These are phyloP conservation scores for Drosophila gaucha DNA, from an alignment of 2,888 invertebrate genomes.

Conservation along the genomic window DNA sequence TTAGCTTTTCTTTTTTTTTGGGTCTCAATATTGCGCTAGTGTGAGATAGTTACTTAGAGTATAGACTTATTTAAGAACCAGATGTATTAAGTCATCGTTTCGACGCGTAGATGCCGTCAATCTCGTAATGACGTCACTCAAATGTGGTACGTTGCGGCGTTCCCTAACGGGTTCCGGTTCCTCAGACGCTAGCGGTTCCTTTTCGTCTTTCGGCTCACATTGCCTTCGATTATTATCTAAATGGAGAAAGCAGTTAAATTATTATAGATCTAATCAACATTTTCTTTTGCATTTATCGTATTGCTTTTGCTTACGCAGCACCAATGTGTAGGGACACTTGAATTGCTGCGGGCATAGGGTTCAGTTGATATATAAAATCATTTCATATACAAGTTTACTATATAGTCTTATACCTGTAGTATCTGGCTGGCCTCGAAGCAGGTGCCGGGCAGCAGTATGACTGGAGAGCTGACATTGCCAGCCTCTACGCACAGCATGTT, in stretches of 20 bases:
- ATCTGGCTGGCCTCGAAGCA: conserved; percentile 97
- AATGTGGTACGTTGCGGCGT: conserved; percentile 75
- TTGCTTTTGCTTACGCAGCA: not conserved
- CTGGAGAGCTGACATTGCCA: conserved; percentile 94
- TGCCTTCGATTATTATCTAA: conserved; percentile 84
- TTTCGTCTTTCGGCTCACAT: conserved; percentile 84
- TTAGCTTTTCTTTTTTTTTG: conserved; percentile 11
- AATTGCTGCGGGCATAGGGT: conserved; percentile 56
- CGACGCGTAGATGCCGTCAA: too few species aligned
- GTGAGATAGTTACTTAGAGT: conserved; percentile 33
- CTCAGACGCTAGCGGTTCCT: conserved; percentile 84
- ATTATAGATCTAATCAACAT: conserved; percentile 3
- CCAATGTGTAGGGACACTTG: conserved; percentile 51
- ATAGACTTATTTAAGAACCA: conserved; percentile 33
- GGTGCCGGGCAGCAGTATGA: conserved; percentile 94
- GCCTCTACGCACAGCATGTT: conserved; percentile 99
- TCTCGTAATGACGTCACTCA: conserved; percentile 27
- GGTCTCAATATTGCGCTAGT: conserved; percentile 35
- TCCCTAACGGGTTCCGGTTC: conserved; percentile 82
- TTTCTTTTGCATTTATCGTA: not conserved
- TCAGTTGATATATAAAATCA: not conserved
- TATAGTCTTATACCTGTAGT: conserved; percentile 88
- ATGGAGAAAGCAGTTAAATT: not conserved
- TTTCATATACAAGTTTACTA: not conserved
- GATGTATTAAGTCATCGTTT: too few species aligned